These are phyloP conservation scores for Solenodon paradoxus DNA, from an alignment of 2,113 vertebrate genomes.

Conservation along the genomic window DNA sequence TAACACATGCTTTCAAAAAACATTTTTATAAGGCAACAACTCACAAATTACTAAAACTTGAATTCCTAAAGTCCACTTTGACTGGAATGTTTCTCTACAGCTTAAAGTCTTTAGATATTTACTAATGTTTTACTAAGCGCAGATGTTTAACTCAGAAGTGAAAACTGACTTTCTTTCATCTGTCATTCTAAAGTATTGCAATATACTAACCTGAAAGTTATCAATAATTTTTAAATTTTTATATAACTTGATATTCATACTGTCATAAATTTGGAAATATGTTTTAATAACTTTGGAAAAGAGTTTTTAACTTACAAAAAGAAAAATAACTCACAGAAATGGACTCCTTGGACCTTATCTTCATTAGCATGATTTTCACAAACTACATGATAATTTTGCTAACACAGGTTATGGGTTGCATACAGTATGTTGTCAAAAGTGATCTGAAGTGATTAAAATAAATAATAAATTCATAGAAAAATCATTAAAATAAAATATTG, in stretches of 20 bases:
- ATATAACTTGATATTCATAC: neutral
- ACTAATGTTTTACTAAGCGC: neutral
- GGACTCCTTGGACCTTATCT: neutral
- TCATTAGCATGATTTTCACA: neutral
- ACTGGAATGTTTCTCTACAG: neutral
- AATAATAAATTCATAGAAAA: neutral
- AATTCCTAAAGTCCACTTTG: neutral
- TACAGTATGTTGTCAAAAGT: neutral
- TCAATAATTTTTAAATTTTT: neutral
- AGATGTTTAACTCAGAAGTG: neutral
- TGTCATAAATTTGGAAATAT: neutral
- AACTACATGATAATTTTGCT: neutral
- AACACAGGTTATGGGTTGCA: neutral
- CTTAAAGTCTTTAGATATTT: constrained; percentile 1
- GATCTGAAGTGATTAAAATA: neutral
- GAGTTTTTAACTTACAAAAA: constrained; percentile 32
- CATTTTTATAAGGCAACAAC: neutral
- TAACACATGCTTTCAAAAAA: neutral
- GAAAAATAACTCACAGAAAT: neutral
- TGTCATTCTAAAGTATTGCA: neutral
- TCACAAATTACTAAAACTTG: neutral
- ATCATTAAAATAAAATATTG: constrained; percentile 12
- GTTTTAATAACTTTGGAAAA: neutral
- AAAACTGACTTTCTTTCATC: neutral
- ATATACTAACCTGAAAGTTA: neutral